phyloP scores from a whole-genome alignment of 1,140 invertebrate species.

The Caligus rogercresseyi region DNA sequence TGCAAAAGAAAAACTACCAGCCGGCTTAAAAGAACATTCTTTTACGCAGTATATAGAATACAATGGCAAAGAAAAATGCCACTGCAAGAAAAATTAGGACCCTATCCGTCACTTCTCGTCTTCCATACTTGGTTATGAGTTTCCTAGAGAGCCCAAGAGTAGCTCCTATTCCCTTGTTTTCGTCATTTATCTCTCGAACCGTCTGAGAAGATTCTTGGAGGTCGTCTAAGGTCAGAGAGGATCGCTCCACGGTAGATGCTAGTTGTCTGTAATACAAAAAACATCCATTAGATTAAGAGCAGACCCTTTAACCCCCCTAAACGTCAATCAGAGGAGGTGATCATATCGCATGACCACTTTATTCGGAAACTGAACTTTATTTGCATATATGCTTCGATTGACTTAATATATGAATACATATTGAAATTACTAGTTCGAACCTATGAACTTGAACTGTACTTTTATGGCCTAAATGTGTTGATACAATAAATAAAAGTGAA shows the following conservation, averaged over 20 bases:
- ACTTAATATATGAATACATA: too few relatives aligned
- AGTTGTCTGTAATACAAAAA: conserved; percentile 3
- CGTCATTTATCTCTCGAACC: conserved; percentile 52
- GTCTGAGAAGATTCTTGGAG: conserved; percentile 30
- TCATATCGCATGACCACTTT: too few relatives aligned
- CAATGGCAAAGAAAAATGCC: conserved; percentile 61
- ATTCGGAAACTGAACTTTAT: too few relatives aligned
- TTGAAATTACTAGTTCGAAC: too few relatives aligned
- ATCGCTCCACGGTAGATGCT: conserved; percentile 7
- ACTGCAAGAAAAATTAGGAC: conserved; percentile 73
- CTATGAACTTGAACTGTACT: too few relatives aligned
- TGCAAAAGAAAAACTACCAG: too few relatives aligned
- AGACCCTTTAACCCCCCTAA: too few relatives aligned
- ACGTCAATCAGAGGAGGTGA: too few relatives aligned
- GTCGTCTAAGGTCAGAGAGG: background rate
- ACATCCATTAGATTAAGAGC: too few relatives aligned
- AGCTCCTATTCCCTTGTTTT: conserved; percentile 63
- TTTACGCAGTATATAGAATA: conserved; percentile 16
- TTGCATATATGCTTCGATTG: too few relatives aligned
- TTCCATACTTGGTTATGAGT: conserved; percentile 76
- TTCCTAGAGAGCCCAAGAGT: conserved; percentile 72
- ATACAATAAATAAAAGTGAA: too few relatives aligned
- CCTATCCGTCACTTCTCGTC: conserved; percentile 85
- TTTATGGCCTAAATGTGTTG: too few relatives aligned
- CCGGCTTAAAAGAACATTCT: background rate